Base-by-base conservation (phyloP, 2,888 invertebrate species). In the Molorchus minor region DNA sequence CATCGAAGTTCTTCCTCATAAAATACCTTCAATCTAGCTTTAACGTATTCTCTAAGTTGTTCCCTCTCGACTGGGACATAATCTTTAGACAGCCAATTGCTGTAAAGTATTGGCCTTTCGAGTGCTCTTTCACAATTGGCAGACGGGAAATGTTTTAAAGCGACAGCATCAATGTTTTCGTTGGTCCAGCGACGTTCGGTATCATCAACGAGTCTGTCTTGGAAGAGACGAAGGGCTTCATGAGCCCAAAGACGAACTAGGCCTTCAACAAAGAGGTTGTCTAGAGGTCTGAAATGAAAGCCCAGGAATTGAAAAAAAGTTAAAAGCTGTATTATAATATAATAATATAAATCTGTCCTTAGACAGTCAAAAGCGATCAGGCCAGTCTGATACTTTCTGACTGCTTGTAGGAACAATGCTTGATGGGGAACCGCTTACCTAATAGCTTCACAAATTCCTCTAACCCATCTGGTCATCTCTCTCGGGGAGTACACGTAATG, bases 1-100 rank as follows among this genome's bases (percentile, higher is more conserved):
- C 99, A 80, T 99, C 99, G 58, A 99, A n/a, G 81, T 78, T 99
- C 99, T 83, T 99, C 99, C 81, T 99, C 99, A 79, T 99, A 99
- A 84, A 99, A 99, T 75, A 90, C 94, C 87, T 96, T 98, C 0
- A 99, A 86, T 61, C 99, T 87, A 49, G 99, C 98, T 76, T 96
- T 94, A 30, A 98, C 97, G 78, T 99, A 99, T 77, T 98, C 96
- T 16, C 98, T 86, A 19, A 99, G 84, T 76, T 96, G 94, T 76
- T 98, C 96, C 69, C 97, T 87, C 67, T 94, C 92, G 2, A 99
- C 98, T 0, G 99, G 98, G 58, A 94, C 87, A 76, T 99, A 99
- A 81, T 99, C 96, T 81, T 98, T 99, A 56, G 96, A 95, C 33
- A 99, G 83, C 99, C 99, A 99, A 82, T 99, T 99, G 77, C 96